phyloP scores from a whole-genome alignment of 2,113 vertebrate species.

The Cnemophilus loriae region DNA sequence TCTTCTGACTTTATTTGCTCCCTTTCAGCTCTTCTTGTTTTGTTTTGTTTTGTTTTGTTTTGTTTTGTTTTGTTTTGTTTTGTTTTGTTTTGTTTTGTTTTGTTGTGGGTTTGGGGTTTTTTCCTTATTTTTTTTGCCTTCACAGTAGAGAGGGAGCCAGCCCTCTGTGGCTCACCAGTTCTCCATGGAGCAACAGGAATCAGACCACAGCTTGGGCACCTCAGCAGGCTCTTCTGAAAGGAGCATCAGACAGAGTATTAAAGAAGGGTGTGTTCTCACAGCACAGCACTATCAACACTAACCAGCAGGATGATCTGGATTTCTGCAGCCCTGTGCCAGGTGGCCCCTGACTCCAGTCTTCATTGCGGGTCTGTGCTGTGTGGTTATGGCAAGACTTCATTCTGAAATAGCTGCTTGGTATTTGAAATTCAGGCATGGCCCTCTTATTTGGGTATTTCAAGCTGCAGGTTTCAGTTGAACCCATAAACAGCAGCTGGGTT shows the following conservation, averaged over 20 bases:
- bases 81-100: too few relatives aligned
- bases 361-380: slow-evolving; percentile 17
- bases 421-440: background rate
- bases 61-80: background rate
- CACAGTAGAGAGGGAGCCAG: background rate
- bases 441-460: slow-evolving; percentile 5
- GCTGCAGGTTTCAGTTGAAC: background rate
- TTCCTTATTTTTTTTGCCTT: background rate
- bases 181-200: background rate
- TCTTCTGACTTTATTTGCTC: background rate
- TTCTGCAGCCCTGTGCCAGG: background rate
- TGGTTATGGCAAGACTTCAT: slow-evolving; percentile 23
- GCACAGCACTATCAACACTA: background rate
- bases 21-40: background rate
- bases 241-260: background rate
- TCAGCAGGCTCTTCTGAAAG: slow-evolving; percentile 33
- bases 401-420: slow-evolving; percentile 20
- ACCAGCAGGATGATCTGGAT: background rate
- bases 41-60: background rate
- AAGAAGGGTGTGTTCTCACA: background rate
- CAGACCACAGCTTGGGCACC: background rate
- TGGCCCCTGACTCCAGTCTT: background rate
- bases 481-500: background rate
- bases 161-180: background rate
- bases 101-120: background rate